Conservation (phyloP, 2,113 vertebrate species). For the Excalfactoria chinensis region DNA sequence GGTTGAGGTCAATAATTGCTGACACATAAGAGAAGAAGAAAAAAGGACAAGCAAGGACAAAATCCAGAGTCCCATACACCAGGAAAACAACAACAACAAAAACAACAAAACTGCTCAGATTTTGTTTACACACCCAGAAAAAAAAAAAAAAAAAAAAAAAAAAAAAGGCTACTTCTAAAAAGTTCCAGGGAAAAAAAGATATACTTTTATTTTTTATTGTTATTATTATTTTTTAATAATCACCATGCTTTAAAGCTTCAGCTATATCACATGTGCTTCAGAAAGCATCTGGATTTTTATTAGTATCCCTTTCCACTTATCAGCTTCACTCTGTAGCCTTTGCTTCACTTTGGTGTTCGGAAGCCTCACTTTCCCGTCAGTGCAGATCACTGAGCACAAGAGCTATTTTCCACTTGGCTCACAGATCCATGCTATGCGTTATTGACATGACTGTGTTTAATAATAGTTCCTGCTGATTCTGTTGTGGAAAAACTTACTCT, state of each 20-base stretch:
- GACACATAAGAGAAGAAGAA: slow-evolving; percentile 40
- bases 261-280: not conserved
- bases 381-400: slow-evolving; percentile 2
- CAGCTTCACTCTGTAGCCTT: not conserved
- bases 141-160: accelerated
- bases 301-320: not conserved
- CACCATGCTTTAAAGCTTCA: not conserved
- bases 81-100: not conserved
- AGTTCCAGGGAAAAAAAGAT: accelerated
- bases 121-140: not conserved
- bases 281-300: slow-evolving; percentile 29
- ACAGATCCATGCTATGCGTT: not conserved
- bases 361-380: not conserved
- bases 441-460: slow-evolving; percentile 65
- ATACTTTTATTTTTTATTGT: not conserved
- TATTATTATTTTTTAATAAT: not conserved
- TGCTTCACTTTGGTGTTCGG: not conserved
- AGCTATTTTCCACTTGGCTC: slow-evolving; percentile 54
- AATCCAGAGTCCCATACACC: not conserved
- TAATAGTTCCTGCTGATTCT: slow-evolving; percentile 69
- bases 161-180: not conserved
- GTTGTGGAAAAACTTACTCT: slow-evolving; percentile 68
- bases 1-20: slow-evolving; percentile 54
- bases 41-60: slow-evolving; percentile 49
- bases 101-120: not conserved